Evolutionary conservation across 2,797 vertebrate genomes (phyloP).

Genomic region (Gobio occitaniae): DNA sequence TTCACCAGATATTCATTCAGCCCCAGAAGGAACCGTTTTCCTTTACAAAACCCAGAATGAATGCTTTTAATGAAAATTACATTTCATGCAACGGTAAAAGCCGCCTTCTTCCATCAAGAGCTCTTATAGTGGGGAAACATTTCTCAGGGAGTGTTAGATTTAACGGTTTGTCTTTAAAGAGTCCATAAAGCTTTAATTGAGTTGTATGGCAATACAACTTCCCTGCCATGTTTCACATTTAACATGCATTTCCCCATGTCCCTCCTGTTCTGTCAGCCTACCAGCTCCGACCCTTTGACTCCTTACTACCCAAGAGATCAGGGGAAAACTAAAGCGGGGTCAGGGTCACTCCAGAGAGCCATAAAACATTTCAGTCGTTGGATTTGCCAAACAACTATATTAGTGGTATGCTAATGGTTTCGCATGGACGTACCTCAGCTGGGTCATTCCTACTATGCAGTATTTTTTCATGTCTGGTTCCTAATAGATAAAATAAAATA

Average conservation of each 20-base stretch:
- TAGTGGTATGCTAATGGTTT: conserved; percentile 3
- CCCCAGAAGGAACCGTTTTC: conserved; percentile 77
- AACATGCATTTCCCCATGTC: conserved; percentile 46
- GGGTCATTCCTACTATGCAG: background rate
- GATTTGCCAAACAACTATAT: conserved; percentile 53
- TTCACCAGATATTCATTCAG: conserved; percentile 85
- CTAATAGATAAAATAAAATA: background rate
- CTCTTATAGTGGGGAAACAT: conserved; percentile 73
- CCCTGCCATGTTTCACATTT: conserved; percentile 81
- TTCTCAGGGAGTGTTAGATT: conserved; percentile 89
- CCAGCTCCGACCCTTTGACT: conserved; percentile 42
- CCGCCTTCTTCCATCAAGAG: conserved; percentile 61
- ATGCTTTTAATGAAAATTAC: conserved; percentile 87
- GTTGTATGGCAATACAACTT: conserved; percentile 92
- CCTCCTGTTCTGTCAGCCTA: conserved; percentile 48
- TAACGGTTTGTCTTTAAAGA: conserved; percentile 96
- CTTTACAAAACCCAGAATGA: conserved; percentile 49
- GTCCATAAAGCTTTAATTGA: conserved; percentile 95
- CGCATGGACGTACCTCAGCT: background rate
- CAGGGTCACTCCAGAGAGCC: conserved; percentile 56
- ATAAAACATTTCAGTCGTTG: conserved; percentile 52
- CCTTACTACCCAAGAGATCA: conserved; percentile 42
- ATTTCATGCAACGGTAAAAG: conserved; percentile 78
- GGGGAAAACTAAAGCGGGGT: conserved; percentile 52
- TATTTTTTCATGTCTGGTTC: background rate